A percentile compares a stretch with the other conserved stretches of the same genome.
Evolutionary conservation across 2,113 vertebrate species (phyloP).

Genomic region (Vulpes ferrilata): DNA sequence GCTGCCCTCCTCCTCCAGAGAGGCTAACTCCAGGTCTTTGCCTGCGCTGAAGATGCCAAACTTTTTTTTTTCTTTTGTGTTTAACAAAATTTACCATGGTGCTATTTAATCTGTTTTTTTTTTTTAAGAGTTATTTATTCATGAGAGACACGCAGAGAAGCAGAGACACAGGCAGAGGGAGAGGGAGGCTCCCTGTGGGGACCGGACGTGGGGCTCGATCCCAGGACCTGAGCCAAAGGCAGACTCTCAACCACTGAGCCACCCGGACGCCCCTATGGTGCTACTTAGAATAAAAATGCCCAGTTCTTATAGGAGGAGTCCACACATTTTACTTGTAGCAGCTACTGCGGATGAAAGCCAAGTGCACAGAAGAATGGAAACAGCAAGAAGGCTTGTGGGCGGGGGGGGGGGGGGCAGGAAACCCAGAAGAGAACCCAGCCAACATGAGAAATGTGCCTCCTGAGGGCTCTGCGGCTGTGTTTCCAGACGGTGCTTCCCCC

Average conservation of each 20-base stretch:
- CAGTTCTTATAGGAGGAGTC: not conserved
- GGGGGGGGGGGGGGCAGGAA: not conserved
- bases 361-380: not conserved
- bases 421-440: not conserved
- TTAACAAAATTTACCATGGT: not conserved
- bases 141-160: too few relatives aligned
- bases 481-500: too few relatives aligned
- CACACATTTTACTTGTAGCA: accelerated
- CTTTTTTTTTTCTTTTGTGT: not conserved
- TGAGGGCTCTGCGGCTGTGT: not conserved
- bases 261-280: not conserved
- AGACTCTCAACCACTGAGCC: too few relatives aligned
- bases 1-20: too few relatives aligned
- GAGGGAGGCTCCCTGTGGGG: too few relatives aligned
- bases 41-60: not conserved
- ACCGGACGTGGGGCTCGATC: too few relatives aligned
- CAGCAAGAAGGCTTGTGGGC: not conserved
- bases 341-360: not conserved
- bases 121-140: too few relatives aligned
- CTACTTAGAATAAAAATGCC: not conserved
- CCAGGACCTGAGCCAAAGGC: too few relatives aligned
- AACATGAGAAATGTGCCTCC: not conserved
- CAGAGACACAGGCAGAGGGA: too few relatives aligned
- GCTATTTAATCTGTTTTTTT: not conserved
- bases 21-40: too few relatives aligned